Evolutionary conservation across 2,797 vertebrate species (phyloP).

Genomic region (Dendrocincla tyrannina): DNA sequence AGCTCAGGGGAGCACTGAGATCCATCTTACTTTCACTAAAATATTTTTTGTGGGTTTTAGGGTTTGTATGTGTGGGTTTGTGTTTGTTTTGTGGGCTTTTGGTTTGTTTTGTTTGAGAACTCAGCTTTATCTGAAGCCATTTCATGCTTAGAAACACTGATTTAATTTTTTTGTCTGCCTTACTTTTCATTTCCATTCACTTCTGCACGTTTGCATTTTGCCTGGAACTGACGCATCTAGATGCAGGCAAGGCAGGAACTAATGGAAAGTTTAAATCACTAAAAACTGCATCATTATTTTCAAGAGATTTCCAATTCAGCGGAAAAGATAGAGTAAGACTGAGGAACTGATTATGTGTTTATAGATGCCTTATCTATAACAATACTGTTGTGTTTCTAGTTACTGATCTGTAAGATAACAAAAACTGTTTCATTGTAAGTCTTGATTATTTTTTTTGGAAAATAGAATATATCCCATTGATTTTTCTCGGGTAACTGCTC

Average conservation of each 20-base stretch:
- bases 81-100: background rate
- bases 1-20: background rate
- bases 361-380: background rate
- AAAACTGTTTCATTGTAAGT: background rate
- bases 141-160: background rate
- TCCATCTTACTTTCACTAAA: background rate
- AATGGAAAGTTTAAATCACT: background rate
- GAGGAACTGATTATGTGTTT: background rate
- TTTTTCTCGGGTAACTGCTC: background rate
- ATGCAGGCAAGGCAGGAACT: background rate
- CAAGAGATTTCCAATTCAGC: background rate
- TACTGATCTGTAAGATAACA: background rate
- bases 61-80: fast-evolving
- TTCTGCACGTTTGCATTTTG: background rate
- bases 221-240: background rate
- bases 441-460: background rate
- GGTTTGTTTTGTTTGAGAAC: background rate
- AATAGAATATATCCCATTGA: background rate
- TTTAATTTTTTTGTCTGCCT: background rate
- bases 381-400: background rate
- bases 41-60: background rate
- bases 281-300: background rate
- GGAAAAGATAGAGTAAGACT: background rate
- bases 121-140: background rate
- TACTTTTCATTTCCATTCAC: background rate